phyloP scores from a whole-genome alignment of 53 echinoderm and acorn worm species.

The Arbacia lixula region DNA sequence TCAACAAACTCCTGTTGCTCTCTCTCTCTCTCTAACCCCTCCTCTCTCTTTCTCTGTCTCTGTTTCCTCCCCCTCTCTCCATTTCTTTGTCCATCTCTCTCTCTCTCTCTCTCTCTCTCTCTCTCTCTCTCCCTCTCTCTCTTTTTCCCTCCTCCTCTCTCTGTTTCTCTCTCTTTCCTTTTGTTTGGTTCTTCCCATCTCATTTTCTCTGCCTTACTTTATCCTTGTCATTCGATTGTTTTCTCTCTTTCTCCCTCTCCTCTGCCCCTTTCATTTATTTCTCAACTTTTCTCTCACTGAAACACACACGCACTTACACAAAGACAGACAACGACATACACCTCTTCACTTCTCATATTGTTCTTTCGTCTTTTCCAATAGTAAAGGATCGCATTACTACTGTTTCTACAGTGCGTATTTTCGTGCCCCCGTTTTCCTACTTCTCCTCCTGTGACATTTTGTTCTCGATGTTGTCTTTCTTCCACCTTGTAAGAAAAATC shows the following conservation, averaged over 20 bases:
- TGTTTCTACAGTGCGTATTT: too few relatives aligned
- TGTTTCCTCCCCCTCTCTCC: neutral
- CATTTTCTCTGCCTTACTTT: neutral
- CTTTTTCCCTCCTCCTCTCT: neutral
- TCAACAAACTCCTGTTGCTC: neutral
- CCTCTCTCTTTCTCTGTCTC: too few relatives aligned
- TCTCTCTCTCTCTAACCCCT: neutral
- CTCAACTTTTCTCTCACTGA: neutral
- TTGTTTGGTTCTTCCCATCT: neutral
- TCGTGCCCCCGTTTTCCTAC: too few relatives aligned
- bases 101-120: neutral
- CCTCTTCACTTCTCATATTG: too few relatives aligned
- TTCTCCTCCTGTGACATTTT: too few relatives aligned
- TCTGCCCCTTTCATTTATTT: neutral
- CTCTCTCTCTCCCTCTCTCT: neutral
- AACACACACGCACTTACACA: too few relatives aligned
- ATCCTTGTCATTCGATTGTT: neutral
- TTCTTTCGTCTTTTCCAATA: too few relatives aligned
- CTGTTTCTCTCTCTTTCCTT: neutral
- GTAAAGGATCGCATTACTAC: too few relatives aligned
- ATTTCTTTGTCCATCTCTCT: neutral
- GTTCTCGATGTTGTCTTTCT: too few relatives aligned
- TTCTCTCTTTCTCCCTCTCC: neutral
- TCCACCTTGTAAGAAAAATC: too few relatives aligned
- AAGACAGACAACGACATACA: too few relatives aligned